phyloP scores from a whole-genome alignment of 2,888 invertebrate genomes.

The Fragum sueziense region DNA sequence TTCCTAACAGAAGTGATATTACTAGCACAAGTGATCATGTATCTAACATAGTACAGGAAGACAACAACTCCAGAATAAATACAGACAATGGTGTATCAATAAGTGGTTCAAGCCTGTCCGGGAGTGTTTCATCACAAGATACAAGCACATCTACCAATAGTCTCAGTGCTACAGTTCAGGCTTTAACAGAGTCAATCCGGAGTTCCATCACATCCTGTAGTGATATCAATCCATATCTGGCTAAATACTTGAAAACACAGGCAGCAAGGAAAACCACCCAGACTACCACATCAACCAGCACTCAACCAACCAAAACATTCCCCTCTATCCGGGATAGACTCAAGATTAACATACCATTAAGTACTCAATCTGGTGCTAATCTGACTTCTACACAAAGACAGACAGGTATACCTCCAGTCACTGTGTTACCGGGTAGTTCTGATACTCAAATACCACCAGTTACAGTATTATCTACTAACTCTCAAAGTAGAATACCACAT shows the following conservation, averaged over 20 bases:
- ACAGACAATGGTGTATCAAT: not conserved
- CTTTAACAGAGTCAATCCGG: not conserved
- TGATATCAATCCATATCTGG: constrained; percentile 15
- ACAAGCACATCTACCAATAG: not conserved
- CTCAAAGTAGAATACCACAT: not conserved
- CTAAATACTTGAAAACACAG: constrained; percentile 29
- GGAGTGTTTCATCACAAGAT: not conserved
- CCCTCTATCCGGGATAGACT: constrained; percentile 51
- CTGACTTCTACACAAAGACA: not conserved
- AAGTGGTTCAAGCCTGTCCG: not conserved
- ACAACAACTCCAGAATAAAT: too few species aligned
- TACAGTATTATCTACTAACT: not conserved
- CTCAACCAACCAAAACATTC: constrained; percentile 29
- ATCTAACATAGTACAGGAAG: too few species aligned
- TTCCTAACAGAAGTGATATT: not conserved
- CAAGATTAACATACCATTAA: constrained; percentile 35
- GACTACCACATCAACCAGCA: not conserved
- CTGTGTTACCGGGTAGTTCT: constrained; percentile 4
- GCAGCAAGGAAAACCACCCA: not conserved
- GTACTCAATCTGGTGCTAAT: constrained; percentile 2
- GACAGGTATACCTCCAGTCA: constrained; percentile 20
- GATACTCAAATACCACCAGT: constrained; percentile 6
- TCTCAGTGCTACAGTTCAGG: not conserved
- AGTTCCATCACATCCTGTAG: constrained; percentile 12
- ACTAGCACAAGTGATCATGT: too few species aligned